Conservation (phyloP, 2,888 invertebrate genomes). For the Hyppa rectilinea region DNA sequence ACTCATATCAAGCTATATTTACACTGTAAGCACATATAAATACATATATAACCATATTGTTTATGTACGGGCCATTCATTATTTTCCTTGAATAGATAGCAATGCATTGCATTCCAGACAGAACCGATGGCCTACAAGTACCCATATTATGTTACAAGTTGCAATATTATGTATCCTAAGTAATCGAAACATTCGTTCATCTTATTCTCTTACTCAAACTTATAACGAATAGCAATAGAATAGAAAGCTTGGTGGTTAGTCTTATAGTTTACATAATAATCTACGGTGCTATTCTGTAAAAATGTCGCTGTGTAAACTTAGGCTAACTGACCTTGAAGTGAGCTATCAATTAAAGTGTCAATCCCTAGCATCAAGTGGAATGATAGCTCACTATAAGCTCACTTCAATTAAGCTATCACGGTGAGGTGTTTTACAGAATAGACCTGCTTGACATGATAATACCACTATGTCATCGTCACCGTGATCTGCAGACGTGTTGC, state of each 20-base stretch:
- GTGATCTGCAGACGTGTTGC: background rate
- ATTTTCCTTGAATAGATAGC: conserved; percentile 69
- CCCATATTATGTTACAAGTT: conserved; percentile 39
- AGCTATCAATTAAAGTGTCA: too few relatives aligned
- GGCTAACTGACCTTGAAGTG: too few relatives aligned
- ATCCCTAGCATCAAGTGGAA: too few relatives aligned
- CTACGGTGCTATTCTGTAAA: too few relatives aligned
- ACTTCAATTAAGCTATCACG: too few relatives aligned
- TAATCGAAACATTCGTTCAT: conserved; percentile 26
- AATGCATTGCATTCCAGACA: conserved; percentile 57
- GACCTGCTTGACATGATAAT: too few relatives aligned
- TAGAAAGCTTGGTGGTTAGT: background rate
- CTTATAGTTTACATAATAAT: background rate
- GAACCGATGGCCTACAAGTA: conserved; percentile 31
- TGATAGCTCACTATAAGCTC: too few relatives aligned
- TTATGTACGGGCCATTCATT: conserved; percentile 49
- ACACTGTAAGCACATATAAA: conserved; percentile 10
- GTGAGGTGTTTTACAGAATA: too few relatives aligned
- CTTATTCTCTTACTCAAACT: background rate
- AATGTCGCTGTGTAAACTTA: too few relatives aligned
- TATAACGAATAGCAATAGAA: too few relatives aligned
- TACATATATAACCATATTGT: conserved; percentile 28
- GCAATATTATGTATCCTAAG: conserved; percentile 16
- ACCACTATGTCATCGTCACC: background rate
- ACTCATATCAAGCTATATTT: conserved; percentile 13